These are phyloP conservation scores for Sebastes oblongus DNA, from an alignment of 2,797 vertebrate species.

Conservation along the genomic window DNA sequence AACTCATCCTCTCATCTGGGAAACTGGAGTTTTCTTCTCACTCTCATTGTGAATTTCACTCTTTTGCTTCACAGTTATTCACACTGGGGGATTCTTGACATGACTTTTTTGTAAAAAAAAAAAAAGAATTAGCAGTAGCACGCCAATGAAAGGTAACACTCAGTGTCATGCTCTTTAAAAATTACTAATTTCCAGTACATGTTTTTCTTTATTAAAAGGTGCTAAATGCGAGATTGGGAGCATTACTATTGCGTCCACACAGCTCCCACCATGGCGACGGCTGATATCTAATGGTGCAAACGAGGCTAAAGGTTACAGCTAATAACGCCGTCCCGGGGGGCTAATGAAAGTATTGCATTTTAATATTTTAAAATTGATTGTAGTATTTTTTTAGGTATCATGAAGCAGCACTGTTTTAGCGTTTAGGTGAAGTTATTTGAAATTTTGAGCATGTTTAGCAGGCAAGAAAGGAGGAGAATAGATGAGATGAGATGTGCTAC, in stretches of 20 bases:
- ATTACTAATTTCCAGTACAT: background rate
- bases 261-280: no score
- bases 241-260: no score
- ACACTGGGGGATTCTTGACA: background rate
- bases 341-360: no score
- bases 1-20: constrained; percentile 46
- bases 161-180: background rate
- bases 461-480: no score
- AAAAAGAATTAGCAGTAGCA: background rate
- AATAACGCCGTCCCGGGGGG: rapidly evolving
- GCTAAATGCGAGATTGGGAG: no score
- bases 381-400: no score
- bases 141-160: background rate
- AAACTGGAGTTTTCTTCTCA: constrained; percentile 25
- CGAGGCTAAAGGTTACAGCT: rapidly evolving
- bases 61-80: background rate
- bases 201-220: background rate
- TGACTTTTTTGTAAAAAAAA: background rate
- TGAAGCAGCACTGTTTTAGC: no score
- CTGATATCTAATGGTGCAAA: rapidly evolving
- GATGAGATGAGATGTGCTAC: no score
- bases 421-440: no score
- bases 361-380: rapidly evolving
- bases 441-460: no score
- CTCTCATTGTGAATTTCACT: constrained; percentile 11